phyloP scores from a whole-genome alignment of 2,797 vertebrate genomes.

The Diplodus puntazzo region DNA sequence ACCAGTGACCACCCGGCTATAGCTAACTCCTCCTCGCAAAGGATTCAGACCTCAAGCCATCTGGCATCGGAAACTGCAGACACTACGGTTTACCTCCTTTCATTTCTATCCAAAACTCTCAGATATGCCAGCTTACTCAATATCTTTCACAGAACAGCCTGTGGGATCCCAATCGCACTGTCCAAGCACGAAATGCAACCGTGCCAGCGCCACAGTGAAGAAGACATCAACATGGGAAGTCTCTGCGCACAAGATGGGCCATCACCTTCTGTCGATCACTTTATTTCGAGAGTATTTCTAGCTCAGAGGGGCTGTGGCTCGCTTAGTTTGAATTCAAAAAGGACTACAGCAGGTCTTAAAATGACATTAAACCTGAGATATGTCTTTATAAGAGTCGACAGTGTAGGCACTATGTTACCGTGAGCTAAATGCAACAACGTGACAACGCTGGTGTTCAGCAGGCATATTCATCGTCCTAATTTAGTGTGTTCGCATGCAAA shows the following conservation, averaged over 20 bases:
- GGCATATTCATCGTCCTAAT: background rate
- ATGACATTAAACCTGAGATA: too few species aligned
- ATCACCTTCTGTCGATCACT: constrained; percentile 26
- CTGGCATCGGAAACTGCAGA: constrained; percentile 67
- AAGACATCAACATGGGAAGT: constrained; percentile 37
- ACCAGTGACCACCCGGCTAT: constrained; percentile 37
- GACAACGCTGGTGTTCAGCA: background rate
- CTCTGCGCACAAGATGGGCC: constrained; percentile 36
- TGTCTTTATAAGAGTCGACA: background rate
- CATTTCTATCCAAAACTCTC: constrained; percentile 75
- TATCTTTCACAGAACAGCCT: constrained; percentile 73
- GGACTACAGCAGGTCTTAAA: background rate
- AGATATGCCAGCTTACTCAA: constrained; percentile 64
- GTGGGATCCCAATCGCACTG: constrained; percentile 58
- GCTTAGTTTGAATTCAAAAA: too few species aligned
- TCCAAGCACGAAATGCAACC: constrained; percentile 56
- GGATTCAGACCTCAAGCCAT: constrained; percentile 67
- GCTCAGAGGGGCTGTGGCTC: background rate
- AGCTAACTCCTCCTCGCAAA: constrained; percentile 46
- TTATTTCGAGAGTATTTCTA: constrained; percentile 10
- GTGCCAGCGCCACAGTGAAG: constrained; percentile 52
- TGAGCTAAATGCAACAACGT: background rate
- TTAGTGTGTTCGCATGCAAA: too few species aligned
- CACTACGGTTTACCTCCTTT: constrained; percentile 64
- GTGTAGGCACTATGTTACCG: background rate